These are phyloP conservation scores for Forbesichthys papilliferus DNA, from an alignment of 2,113 vertebrate species.

Conservation along the genomic window DNA sequence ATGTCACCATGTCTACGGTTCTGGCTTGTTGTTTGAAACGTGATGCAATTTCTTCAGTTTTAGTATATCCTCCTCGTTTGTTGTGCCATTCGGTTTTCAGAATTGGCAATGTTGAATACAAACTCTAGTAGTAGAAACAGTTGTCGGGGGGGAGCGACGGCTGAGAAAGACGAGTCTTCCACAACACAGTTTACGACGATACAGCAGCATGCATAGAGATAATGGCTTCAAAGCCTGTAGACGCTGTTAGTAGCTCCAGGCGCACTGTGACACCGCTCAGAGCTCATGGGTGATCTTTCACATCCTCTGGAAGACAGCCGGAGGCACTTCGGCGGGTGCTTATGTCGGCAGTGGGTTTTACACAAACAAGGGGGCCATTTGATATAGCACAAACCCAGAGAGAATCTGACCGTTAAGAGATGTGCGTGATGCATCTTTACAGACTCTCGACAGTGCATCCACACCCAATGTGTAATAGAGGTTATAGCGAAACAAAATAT, in stretches of 20 bases:
- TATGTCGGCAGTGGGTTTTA: constrained; percentile 10
- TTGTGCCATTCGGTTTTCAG: neutral
- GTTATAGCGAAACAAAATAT: neutral
- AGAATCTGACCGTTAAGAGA: neutral
- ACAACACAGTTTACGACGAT: constrained; percentile 24
- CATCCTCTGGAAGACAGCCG: constrained; percentile 44
- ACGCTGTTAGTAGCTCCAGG: constrained; percentile 42
- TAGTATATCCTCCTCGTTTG: constrained; percentile 9
- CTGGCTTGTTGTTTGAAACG: neutral
- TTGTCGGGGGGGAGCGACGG: neutral
- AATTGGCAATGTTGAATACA: constrained; percentile 11
- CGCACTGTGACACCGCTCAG: constrained; percentile 43
- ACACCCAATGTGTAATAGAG: neutral
- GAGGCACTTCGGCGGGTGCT: constrained; percentile 30
- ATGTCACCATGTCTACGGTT: constrained; percentile 7
- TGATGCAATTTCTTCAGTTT: constrained; percentile 6
- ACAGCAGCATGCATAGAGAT: constrained; percentile 30
- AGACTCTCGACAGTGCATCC: neutral
- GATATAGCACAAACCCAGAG: constrained; percentile 7
- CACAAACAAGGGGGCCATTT: neutral
- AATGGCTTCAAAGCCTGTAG: constrained; percentile 51
- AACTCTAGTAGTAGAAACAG: constrained; percentile 1
- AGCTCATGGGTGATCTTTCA: constrained; percentile 26
- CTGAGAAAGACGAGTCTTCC: constrained; percentile 35
- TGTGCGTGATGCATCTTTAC: constrained; percentile 14